Conservation (phyloP, 2,888 invertebrate species). For the Dynastes grantii region DNA sequence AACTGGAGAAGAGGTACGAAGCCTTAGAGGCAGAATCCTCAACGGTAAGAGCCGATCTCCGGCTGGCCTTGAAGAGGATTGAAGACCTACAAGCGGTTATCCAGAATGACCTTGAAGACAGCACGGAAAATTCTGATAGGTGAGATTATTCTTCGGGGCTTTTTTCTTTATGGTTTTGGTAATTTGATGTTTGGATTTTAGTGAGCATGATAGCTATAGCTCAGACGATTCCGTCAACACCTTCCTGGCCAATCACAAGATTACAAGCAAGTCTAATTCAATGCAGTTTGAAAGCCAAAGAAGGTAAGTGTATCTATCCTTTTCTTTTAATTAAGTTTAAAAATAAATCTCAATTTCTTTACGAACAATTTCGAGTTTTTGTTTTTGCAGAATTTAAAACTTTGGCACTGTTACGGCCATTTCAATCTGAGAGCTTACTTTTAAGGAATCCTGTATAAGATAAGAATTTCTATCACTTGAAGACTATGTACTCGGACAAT, state of each 20-base stretch:
- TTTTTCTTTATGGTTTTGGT: background rate
- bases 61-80: conserved; percentile 90
- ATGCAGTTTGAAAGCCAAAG: conserved; percentile 49
- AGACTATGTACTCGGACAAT: too few relatives aligned
- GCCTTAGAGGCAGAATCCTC: conserved; percentile 81
- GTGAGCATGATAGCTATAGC: conserved; percentile 78
- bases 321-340: background rate
- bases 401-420: too few relatives aligned
- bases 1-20: conserved; percentile 83
- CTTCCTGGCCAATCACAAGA: conserved; percentile 77
- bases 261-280: conserved; percentile 60
- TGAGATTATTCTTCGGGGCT: conserved; percentile 60
- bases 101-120: conserved; percentile 84
- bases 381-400: too few relatives aligned
- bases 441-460: too few relatives aligned
- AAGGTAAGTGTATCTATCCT: conserved; percentile 20
- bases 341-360: too few relatives aligned
- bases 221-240: conserved; percentile 79
- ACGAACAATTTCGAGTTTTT: too few relatives aligned
- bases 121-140: conserved; percentile 81
- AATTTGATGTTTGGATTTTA: conserved; percentile 61
- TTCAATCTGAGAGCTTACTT: too few relatives aligned
- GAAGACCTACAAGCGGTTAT: conserved; percentile 94
- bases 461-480: too few relatives aligned
- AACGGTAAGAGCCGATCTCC: conserved; percentile 84